A percentile compares a stretch with the other conserved stretches of the same genome.
These are phyloP conservation scores for Cynopterus sphinx DNA, from an alignment of 2,797 vertebrate genomes.

Conservation along the genomic window DNA sequence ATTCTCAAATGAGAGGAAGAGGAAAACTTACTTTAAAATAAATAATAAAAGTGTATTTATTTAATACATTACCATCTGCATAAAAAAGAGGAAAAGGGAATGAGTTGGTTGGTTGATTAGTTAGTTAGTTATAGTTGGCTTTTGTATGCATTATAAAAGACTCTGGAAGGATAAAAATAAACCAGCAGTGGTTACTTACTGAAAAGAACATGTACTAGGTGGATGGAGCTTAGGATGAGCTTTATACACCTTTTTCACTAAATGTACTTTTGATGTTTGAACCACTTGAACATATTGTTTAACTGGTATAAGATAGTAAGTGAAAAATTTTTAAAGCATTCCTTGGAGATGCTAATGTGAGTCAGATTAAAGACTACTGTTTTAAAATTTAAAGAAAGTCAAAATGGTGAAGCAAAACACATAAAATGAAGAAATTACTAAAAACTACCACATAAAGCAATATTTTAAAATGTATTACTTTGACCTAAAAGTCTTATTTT, in stretches of 20 bases:
- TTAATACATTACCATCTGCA: neutral
- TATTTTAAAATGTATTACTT: neutral
- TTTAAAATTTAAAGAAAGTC: neutral
- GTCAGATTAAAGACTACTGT: neutral
- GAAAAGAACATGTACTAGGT: neutral
- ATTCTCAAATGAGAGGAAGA: neutral
- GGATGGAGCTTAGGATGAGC: neutral
- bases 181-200: neutral
- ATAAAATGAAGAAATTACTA: slow-evolving; percentile 19
- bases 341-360: neutral
- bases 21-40: neutral
- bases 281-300: neutral
- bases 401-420: neutral
- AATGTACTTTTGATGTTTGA: neutral
- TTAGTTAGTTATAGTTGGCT: neutral
- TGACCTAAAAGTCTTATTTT: neutral
- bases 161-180: neutral
- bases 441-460: neutral
- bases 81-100: neutral
- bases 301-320: neutral
- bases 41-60: neutral
- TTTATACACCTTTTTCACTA: neutral
- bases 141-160: neutral
- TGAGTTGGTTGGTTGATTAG: neutral
- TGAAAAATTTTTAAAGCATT: neutral